Conservation (phyloP, 2,113 vertebrate genomes). For the Erinaceus europaeus region DNA sequence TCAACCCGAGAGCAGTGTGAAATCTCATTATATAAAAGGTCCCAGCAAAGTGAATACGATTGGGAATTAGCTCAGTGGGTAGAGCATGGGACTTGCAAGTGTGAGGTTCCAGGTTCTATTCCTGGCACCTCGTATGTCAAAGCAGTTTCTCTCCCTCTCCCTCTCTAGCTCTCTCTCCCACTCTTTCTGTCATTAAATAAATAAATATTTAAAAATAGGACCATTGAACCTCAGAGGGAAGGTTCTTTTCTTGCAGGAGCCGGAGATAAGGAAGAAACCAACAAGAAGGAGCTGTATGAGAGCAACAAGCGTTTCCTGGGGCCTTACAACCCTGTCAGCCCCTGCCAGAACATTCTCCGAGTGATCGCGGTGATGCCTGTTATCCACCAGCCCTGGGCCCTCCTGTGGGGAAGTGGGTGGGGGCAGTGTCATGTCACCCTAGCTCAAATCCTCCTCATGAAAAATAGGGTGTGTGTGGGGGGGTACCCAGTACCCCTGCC, state of each 20-base stretch:
- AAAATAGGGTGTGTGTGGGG: too few relatives aligned
- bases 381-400: neutral
- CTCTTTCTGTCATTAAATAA: neutral
- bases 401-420: neutral
- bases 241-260: conserved; percentile 24
- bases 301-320: conserved; percentile 63
- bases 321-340: conserved; percentile 61
- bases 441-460: neutral
- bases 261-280: conserved; percentile 53
- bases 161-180: too few relatives aligned
- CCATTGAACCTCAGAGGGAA: neutral
- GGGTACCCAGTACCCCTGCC: too few relatives aligned
- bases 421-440: neutral
- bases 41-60: too few relatives aligned
- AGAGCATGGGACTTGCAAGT: neutral
- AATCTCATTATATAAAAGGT: too few relatives aligned
- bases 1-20: too few relatives aligned
- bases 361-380: conserved; percentile 67
- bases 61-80: too few relatives aligned
- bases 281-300: conserved; percentile 60
- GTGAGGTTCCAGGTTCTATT: neutral
- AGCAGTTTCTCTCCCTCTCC: too few relatives aligned
- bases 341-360: conserved; percentile 63
- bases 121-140: neutral
- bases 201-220: neutral